Conservation (phyloP, 2,888 invertebrate genomes). For the Trissonchulus latispiculum region DNA sequence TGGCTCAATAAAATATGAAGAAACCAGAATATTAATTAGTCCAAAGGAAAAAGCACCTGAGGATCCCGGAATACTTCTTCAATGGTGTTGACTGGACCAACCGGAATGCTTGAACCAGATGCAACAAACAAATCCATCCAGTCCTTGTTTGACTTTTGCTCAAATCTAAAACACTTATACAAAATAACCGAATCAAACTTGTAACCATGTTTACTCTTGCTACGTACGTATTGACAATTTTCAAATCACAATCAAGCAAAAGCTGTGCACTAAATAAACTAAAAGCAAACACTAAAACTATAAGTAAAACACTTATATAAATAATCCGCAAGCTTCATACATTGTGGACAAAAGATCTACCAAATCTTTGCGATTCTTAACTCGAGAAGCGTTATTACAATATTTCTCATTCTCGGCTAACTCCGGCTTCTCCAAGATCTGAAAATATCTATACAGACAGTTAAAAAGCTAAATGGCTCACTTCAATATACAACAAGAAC, state of each 20-base stretch:
- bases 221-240: too few species aligned
- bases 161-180: slow-evolving; percentile 47
- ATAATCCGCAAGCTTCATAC: too few species aligned
- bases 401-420: slow-evolving; percentile 59
- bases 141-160: slow-evolving; percentile 59
- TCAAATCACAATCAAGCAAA: too few species aligned
- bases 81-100: slow-evolving; percentile 78
- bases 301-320: too few species aligned
- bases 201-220: too few species aligned
- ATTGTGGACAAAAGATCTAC: slow-evolving; percentile 47
- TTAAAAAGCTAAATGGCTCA: too few species aligned
- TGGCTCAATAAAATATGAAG: neutral
- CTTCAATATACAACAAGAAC: too few species aligned
- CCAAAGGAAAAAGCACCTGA: slow-evolving; percentile 62
- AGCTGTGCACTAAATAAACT: too few species aligned
- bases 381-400: slow-evolving; percentile 62
- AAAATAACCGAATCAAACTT: too few species aligned
- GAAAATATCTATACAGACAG: too few species aligned
- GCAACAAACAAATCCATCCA: slow-evolving; percentile 62
- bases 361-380: slow-evolving; percentile 62
- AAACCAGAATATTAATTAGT: slow-evolving; percentile 34
- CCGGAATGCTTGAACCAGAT: slow-evolving; percentile 64
- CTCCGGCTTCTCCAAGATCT: slow-evolving; percentile 54
- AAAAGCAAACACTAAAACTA: too few species aligned
- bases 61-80: slow-evolving; percentile 74